Evolutionary conservation across 2,113 vertebrate genomes (phyloP).

Genomic region (Probosciger aterrimus): DNA sequence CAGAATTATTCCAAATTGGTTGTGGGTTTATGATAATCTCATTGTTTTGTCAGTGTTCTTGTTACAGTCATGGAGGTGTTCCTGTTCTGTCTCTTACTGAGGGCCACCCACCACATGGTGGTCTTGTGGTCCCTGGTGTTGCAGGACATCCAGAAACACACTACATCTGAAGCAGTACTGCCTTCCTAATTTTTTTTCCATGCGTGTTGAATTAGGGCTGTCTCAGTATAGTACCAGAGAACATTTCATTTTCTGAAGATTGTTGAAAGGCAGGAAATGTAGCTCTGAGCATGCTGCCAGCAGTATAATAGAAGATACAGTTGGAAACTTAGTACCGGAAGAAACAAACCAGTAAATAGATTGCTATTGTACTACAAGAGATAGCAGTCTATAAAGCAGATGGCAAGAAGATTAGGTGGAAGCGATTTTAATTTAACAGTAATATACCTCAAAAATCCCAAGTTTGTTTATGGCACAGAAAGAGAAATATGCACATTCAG

Average conservation of each 20-base stretch:
- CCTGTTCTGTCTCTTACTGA: not conserved
- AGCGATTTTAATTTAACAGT: not conserved
- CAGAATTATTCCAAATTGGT: not conserved
- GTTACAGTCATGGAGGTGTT: not conserved
- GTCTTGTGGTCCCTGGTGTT: not conserved
- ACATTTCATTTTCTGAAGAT: not conserved
- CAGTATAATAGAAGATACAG: not conserved
- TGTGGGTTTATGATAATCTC: not conserved
- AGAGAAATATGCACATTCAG: not conserved
- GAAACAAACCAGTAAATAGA: not conserved
- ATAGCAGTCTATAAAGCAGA: not conserved
- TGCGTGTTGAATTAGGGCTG: not conserved
- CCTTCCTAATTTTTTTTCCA: not conserved
- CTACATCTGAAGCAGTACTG: not conserved
- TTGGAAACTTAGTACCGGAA: not conserved
- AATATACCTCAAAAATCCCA: not conserved
- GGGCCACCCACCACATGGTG: not conserved
- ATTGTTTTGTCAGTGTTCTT: not conserved
- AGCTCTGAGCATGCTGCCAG: not conserved
- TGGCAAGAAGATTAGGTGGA: not conserved
- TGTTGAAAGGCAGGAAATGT: not conserved
- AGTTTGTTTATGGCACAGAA: not conserved
- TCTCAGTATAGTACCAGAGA: not conserved
- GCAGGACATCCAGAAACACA: not conserved
- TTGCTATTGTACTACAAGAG: not conserved